Percentiles rank a stretch among this genome's conserved stretches.
phyloP scores from a whole-genome alignment of 2,113 vertebrate genomes.

The Orientallactaga bullata region DNA sequence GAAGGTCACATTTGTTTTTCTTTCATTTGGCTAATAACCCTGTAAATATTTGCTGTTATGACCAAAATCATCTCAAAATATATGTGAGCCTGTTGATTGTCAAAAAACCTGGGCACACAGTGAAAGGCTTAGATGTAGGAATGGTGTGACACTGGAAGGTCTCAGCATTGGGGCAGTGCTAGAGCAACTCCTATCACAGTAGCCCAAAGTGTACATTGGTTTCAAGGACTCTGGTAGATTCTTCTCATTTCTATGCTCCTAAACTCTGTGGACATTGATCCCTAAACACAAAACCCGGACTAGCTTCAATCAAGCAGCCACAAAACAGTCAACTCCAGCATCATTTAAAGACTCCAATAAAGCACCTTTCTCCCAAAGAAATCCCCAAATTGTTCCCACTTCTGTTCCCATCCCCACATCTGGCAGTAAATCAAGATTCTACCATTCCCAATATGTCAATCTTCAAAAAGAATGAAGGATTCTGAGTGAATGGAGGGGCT shows the following conservation, averaged over 20 bases:
- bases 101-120: background rate
- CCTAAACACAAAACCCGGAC: background rate
- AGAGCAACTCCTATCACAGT: background rate
- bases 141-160: background rate
- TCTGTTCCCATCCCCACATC: background rate
- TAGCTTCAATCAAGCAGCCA: background rate
- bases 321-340: background rate
- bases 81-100: slow-evolving; percentile 28
- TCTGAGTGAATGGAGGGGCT: background rate
- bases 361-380: background rate
- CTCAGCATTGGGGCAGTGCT: background rate
- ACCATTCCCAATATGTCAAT: background rate
- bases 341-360: background rate
- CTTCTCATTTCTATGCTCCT: background rate
- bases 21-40: slow-evolving; percentile 68
- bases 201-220: background rate
- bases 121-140: background rate
- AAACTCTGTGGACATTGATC: background rate
- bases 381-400: background rate
- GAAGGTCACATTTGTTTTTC: slow-evolving; percentile 73
- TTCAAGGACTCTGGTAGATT: background rate
- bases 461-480: background rate
- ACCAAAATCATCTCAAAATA: slow-evolving; percentile 63
- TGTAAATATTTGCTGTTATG: slow-evolving; percentile 75
- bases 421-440: background rate